These are phyloP conservation scores for Lepetodrilus schrolli DNA, from an alignment of 2,888 invertebrate genomes.

Conservation along the genomic window DNA sequence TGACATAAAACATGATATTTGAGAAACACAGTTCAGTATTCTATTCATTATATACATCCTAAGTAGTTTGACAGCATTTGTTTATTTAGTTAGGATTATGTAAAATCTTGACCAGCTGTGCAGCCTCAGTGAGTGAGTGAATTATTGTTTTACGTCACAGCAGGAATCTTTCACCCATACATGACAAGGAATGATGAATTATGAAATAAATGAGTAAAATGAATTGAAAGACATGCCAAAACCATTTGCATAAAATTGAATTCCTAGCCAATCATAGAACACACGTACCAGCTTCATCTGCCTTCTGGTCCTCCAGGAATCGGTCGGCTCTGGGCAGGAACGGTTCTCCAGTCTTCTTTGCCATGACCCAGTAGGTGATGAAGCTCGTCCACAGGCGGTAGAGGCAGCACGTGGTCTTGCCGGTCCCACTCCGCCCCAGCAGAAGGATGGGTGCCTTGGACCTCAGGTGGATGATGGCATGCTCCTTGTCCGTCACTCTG, in stretches of 20 bases:
- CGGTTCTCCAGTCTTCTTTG: slow-evolving; percentile 38
- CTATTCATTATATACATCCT: too few relatives aligned
- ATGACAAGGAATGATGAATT: too few relatives aligned
- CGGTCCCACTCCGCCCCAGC: slow-evolving; percentile 70
- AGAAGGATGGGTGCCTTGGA: slow-evolving; percentile 61
- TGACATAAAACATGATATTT: too few relatives aligned
- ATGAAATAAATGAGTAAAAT: background rate
- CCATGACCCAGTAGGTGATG: slow-evolving; percentile 62
- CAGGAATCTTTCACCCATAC: too few relatives aligned
- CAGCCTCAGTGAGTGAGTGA: too few relatives aligned
- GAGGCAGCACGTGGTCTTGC: slow-evolving; percentile 71
- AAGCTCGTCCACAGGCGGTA: slow-evolving; percentile 67
- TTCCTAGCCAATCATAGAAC: background rate
- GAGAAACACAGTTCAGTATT: too few relatives aligned
- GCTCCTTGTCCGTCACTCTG: slow-evolving; percentile 67
- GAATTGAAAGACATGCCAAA: background rate
- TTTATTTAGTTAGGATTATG: too few relatives aligned
- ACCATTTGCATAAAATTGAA: background rate
- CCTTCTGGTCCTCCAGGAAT: slow-evolving; percentile 3
- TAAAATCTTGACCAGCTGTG: too few relatives aligned
- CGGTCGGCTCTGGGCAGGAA: slow-evolving; percentile 13
- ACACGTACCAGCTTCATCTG: background rate
- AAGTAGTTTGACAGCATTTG: too few relatives aligned
- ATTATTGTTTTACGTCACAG: too few relatives aligned
- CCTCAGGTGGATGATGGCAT: slow-evolving; percentile 63